Evolutionary conservation across 2,797 vertebrate genomes (phyloP).

Genomic region (Myripristis jacobus): DNA sequence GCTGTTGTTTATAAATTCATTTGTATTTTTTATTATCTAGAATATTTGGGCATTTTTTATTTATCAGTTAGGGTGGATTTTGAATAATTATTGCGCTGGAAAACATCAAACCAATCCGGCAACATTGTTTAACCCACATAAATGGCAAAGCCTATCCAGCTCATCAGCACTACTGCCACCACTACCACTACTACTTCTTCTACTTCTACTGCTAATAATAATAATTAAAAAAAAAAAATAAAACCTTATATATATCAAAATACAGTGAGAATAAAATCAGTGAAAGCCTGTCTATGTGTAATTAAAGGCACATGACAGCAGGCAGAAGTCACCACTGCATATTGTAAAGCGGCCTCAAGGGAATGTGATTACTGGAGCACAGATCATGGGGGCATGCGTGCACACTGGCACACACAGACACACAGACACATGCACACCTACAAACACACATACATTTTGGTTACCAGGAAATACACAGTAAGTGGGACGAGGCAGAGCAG

Average conservation of each 20-base stretch:
- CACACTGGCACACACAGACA: background rate
- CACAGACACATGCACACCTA: conserved; percentile 1
- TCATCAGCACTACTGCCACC: too few relatives aligned
- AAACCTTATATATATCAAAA: background rate
- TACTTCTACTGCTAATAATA: too few relatives aligned
- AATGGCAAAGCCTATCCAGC: too few relatives aligned
- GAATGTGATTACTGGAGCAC: conserved; percentile 26
- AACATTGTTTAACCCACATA: too few relatives aligned
- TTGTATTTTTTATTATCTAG: too few relatives aligned
- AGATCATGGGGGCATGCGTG: conserved; percentile 2
- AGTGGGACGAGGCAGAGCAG: conserved; percentile 18
- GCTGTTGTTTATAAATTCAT: too few relatives aligned
- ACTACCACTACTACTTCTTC: too few relatives aligned
- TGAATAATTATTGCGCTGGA: too few relatives aligned
- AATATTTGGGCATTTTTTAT: too few relatives aligned
- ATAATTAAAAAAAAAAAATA: background rate
- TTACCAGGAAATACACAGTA: background rate
- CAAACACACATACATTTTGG: background rate
- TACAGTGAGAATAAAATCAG: background rate
- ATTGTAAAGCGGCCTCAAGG: conserved; percentile 2
- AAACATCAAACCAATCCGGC: too few relatives aligned
- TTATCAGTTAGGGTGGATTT: too few relatives aligned
- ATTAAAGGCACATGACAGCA: background rate
- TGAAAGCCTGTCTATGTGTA: too few relatives aligned
- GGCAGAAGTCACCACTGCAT: background rate